Conservation (phyloP, 1,140 invertebrate species). For the Drosophila watanabei region DNA sequence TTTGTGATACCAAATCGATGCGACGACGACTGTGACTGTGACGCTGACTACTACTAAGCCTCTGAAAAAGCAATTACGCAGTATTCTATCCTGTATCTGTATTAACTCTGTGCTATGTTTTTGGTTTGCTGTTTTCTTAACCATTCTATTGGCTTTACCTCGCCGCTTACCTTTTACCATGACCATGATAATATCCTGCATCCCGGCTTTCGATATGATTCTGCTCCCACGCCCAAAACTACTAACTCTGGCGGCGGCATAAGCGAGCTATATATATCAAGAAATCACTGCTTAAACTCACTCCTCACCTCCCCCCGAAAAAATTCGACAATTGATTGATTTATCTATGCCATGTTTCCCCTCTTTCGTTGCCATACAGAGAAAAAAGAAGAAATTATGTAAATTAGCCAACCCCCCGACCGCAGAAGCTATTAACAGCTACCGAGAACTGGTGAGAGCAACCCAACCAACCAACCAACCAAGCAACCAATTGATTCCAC, state of each 20-base stretch:
- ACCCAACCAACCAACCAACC: conserved; percentile 35
- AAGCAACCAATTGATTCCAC: conserved; percentile 45
- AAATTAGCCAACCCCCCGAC: conserved; percentile 61
- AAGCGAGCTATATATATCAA: conserved; percentile 43
- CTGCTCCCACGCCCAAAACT: conserved; percentile 22
- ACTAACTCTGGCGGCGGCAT: conserved; percentile 58
- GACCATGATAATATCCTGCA: conserved; percentile 15
- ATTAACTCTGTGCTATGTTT: conserved; percentile 57
- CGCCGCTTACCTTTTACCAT: conserved; percentile 24
- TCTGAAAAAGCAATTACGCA: conserved; percentile 57
- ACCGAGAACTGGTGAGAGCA: conserved; percentile 62
- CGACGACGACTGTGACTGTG: conserved; percentile 15
- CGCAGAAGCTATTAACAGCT: conserved; percentile 55
- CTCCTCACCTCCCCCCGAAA: background rate
- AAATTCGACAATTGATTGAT: conserved; percentile 54
- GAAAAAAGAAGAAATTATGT: conserved; percentile 67
- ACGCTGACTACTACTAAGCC: conserved; percentile 30
- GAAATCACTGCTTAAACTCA: conserved; percentile 32
- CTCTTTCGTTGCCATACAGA: conserved; percentile 69
- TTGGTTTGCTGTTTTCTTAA: conserved; percentile 62
- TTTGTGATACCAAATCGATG: conserved; percentile 56
- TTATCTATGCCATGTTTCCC: conserved; percentile 75
- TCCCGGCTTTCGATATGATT: conserved; percentile 20
- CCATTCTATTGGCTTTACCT: conserved; percentile 35
- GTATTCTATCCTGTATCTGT: conserved; percentile 54